Conservation (phyloP, 2,797 vertebrate genomes). For the Petrocephalus schoutedeni region DNA sequence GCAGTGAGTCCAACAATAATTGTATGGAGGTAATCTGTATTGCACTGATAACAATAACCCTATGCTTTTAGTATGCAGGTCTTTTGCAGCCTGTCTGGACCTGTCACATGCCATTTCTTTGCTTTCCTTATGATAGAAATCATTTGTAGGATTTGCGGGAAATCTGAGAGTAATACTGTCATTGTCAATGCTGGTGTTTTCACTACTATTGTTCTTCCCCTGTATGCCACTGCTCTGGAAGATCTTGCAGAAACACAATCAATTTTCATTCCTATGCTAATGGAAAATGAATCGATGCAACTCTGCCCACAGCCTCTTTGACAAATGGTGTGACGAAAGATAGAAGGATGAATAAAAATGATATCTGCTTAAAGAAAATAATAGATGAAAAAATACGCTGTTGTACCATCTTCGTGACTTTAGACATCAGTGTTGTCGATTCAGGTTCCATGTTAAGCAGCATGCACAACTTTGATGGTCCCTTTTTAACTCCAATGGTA, state of each 20-base stretch:
- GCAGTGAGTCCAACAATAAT: background rate
- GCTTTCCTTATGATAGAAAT: background rate
- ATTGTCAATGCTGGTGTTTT: background rate
- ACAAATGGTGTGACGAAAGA: background rate
- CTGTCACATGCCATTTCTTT: background rate
- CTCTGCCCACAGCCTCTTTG: background rate
- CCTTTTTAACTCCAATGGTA: background rate
- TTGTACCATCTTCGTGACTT: background rate
- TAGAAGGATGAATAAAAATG: background rate
- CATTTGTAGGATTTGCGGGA: background rate
- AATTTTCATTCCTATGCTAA: slow-evolving; percentile 9
- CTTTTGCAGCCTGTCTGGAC: background rate
- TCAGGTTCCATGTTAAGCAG: background rate
- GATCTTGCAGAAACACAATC: background rate
- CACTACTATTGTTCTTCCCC: background rate
- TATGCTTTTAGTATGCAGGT: background rate
- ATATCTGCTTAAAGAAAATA: background rate
- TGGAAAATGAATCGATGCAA: background rate
- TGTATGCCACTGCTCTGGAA: background rate
- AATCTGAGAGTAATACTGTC: background rate
- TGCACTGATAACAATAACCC: background rate
- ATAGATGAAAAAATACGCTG: background rate
- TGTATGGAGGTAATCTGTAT: background rate
- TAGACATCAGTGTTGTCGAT: background rate
- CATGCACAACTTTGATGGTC: background rate